Percentiles rank a stretch among this genome's conserved stretches.
phyloP scores from a whole-genome alignment of 1,140 invertebrate species.

The Catajapyx aquilonaris region DNA sequence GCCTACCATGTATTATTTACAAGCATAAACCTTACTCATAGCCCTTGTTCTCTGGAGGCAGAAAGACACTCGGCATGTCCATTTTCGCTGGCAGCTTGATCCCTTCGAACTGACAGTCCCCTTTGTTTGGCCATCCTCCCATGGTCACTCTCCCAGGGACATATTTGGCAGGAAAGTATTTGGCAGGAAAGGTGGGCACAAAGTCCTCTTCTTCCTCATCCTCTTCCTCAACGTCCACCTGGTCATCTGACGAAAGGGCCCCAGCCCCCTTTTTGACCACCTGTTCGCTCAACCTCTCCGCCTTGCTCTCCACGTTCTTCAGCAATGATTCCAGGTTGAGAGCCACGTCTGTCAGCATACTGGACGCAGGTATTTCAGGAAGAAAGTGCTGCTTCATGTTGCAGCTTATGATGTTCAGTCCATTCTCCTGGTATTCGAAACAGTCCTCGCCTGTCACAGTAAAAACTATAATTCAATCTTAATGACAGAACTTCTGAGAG shows the following conservation, averaged over 20 bases:
- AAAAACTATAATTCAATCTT: no score
- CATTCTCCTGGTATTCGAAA: slow-evolving; percentile 25
- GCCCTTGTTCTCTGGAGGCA: slow-evolving; percentile 53
- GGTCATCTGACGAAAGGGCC: not conserved
- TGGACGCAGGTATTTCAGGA: slow-evolving; percentile 15
- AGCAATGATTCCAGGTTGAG: slow-evolving; percentile 25
- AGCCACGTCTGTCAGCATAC: slow-evolving; percentile 22
- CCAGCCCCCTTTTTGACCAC: slow-evolving; percentile 10
- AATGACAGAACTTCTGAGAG: no score
- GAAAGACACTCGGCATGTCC: slow-evolving; percentile 30
- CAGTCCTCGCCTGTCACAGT: slow-evolving; percentile 23
- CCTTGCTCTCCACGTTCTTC: slow-evolving; percentile 41
- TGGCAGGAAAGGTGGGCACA: no score
- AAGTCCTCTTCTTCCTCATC: not conserved
- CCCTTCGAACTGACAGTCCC: slow-evolving; percentile 3
- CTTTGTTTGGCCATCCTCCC: no score
- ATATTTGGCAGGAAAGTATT: no score
- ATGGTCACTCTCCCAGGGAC: no score
- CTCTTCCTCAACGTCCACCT: not conserved
- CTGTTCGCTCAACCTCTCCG: slow-evolving; percentile 22
- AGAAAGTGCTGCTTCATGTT: slow-evolving; percentile 15
- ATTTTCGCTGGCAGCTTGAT: slow-evolving; percentile 16
- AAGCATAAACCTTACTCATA: slow-evolving; percentile 44
- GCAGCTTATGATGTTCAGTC: slow-evolving; percentile 26
- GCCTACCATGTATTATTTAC: not conserved